These are phyloP conservation scores for Panthera tigris DNA, from an alignment of 2,113 vertebrate genomes.

Conservation along the genomic window DNA sequence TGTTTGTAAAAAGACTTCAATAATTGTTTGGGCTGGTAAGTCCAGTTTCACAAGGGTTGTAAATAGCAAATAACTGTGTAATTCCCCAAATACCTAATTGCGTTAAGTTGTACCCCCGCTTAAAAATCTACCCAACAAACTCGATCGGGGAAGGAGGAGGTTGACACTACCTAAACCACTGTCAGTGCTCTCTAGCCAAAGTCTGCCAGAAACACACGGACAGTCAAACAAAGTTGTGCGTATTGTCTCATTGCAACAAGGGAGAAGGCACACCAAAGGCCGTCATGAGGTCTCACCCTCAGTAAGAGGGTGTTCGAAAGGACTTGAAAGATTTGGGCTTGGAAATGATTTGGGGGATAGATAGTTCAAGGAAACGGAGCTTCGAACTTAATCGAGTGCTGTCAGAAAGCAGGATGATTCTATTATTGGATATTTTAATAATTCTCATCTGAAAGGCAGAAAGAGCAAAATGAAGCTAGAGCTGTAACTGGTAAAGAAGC, in stretches of 20 bases:
- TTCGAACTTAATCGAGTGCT: background rate
- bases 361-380: background rate
- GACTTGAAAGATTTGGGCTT: background rate
- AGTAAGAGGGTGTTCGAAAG: background rate
- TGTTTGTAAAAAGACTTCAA: background rate
- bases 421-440: background rate
- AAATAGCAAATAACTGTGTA: background rate
- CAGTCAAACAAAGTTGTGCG: background rate
- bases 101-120: background rate
- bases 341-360: background rate
- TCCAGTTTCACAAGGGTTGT: background rate
- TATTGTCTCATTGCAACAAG: background rate
- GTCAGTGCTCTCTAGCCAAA: background rate
- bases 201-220: background rate
- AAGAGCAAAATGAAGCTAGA: background rate
- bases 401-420: background rate
- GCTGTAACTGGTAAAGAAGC: background rate
- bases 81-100: background rate
- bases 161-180: background rate
- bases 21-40: background rate
- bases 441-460: slow-evolving; percentile 14
- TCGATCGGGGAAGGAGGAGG: background rate
- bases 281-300: background rate
- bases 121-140: background rate
- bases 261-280: background rate